A percentile compares a stretch with the other conserved stretches of the same genome.
phyloP scores from a whole-genome alignment of 2,113 vertebrate genomes.

The Hystrix brachyura region DNA sequence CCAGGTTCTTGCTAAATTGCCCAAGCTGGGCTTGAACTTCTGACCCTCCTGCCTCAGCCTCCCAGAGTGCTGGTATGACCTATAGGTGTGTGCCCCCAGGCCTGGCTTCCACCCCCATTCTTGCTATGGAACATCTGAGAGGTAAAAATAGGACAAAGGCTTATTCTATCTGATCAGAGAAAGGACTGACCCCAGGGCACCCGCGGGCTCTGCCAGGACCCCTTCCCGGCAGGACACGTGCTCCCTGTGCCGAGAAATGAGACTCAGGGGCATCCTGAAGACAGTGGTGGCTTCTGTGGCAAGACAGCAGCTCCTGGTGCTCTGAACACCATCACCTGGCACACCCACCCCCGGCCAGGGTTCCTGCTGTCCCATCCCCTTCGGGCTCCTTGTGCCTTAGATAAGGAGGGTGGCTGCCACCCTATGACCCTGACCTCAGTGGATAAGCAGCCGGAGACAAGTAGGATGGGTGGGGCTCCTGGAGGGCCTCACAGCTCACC shows the following conservation, averaged over 20 bases:
- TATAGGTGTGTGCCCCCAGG: not conserved
- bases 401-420: not conserved
- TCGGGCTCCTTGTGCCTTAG: not conserved
- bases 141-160: not conserved
- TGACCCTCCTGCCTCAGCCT: not conserved
- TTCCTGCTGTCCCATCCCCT: not conserved
- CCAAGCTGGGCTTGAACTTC: not conserved
- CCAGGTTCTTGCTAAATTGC: not conserved
- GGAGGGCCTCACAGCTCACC: no score
- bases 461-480: not conserved
- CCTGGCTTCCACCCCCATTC: not conserved
- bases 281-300: rapidly evolving
- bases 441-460: not conserved
- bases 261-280: rapidly evolving
- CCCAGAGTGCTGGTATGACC: not conserved
- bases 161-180: not conserved
- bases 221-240: not conserved
- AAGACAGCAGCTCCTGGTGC: not conserved
- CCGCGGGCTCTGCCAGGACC: not conserved
- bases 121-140: not conserved
- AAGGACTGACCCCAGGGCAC: not conserved
- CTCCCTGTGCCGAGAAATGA: not conserved
- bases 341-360: no score
- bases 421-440: not conserved
- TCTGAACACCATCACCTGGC: not conserved